Percentiles rank a stretch among this genome's conserved stretches.
phyloP scores from a whole-genome alignment of 2,113 vertebrate genomes.

The Fregetta grallaria region DNA sequence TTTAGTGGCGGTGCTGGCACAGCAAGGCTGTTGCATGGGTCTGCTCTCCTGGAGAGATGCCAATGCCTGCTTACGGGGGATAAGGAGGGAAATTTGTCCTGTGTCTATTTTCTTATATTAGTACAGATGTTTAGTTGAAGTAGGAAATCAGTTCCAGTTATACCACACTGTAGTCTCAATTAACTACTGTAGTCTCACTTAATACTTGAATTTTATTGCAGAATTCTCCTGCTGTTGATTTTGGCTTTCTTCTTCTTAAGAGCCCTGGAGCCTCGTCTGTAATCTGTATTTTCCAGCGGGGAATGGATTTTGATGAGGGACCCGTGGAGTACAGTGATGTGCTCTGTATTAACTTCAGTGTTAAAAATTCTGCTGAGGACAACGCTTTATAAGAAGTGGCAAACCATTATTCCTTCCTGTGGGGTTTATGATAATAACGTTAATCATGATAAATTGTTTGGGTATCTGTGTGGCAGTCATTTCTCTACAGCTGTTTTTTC shows the following conservation, averaged over 20 bases:
- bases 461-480: not conserved
- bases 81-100: not conserved
- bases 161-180: not conserved
- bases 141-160: not conserved
- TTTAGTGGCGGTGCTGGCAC: not conserved
- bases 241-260: not conserved
- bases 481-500: not conserved
- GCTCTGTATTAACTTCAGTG: not conserved
- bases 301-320: not conserved
- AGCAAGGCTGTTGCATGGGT: not conserved
- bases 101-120: not conserved
- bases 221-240: not conserved
- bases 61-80: not conserved
- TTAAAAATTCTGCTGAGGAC: not conserved
- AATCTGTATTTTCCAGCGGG: not conserved
- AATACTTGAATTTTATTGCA: not conserved
- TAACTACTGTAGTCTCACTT: not conserved
- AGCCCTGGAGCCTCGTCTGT: not conserved
- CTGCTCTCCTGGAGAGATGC: not conserved
- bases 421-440: not conserved
- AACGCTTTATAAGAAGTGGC: not conserved
- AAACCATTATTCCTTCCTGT: not conserved
- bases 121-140: not conserved
- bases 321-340: not conserved
- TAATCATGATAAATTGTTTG: not conserved